phyloP scores from a whole-genome alignment of 23 tunicate genomes.

The Halocynthia roretzi region DNA sequence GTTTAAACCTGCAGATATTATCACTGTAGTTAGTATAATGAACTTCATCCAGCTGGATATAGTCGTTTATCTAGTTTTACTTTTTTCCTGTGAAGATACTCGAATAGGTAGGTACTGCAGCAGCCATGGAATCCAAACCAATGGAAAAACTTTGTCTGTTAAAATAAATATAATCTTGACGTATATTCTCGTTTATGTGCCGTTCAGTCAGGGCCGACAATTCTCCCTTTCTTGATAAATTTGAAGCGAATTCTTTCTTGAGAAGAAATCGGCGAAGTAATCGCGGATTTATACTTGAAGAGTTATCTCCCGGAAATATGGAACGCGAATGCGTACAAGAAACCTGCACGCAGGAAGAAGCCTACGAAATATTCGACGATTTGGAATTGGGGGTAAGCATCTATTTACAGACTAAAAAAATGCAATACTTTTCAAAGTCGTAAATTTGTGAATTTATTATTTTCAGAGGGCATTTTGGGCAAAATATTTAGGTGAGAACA shows the following conservation, averaged over 20 bases:
- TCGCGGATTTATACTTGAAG: not conserved
- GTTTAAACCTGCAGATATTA: too few relatives aligned
- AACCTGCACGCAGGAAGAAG: conserved; percentile 4
- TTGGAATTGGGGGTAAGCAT: not conserved
- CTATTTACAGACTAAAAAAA: not conserved
- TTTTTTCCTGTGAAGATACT: too few relatives aligned
- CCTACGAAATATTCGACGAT: conserved; percentile 4
- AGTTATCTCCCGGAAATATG: not conserved
- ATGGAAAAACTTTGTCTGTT: too few relatives aligned
- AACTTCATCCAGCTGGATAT: too few relatives aligned
- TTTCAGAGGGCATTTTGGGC: not conserved
- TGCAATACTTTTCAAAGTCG: too few relatives aligned
- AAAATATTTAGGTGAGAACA: not conserved
- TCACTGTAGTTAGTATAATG: too few relatives aligned
- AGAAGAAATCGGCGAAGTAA: not conserved
- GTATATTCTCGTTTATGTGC: too few relatives aligned
- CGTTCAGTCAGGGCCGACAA: not conserved
- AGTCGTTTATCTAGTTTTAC: too few relatives aligned
- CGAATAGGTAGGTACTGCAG: too few relatives aligned
- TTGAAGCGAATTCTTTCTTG: not conserved
- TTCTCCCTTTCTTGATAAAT: conserved; percentile 2
- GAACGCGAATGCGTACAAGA: conserved; percentile 8
- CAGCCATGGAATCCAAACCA: too few relatives aligned
- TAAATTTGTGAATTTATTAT: not conserved
- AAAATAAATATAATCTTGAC: too few relatives aligned